Evolutionary conservation across 2,113 vertebrate species (phyloP), one percentile per base, ranked within the genome.

Genomic region (Atractosteus spatula): DNA sequence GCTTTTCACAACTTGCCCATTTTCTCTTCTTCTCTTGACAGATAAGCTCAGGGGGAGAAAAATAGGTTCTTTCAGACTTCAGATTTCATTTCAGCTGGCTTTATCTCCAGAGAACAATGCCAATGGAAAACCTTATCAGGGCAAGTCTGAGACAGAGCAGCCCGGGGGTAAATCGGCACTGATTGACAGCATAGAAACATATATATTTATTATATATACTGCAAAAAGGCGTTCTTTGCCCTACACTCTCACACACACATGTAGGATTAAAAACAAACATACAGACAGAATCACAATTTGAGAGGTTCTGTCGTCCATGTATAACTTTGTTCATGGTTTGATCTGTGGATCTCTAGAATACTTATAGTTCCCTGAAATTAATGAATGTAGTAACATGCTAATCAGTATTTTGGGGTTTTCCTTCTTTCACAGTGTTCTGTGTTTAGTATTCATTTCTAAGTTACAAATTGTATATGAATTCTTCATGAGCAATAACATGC

Each of bases 31-130:
- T 70, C 78, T 74, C 70, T 69, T 82, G 76, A 79, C 75, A 81
- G 81, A 84, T 84, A 81, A 81, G 80, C 74, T 77, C 75, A 61
- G 55, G 76, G 69, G 68, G 74, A 59, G 69, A 68, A 77, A 79
- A 81, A 80, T 80, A 69, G 81, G 78, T 65, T 81, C 80, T 83
- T 85, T 85, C 80, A 81, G 80, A 76, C 78, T 81, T 80, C 77
- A 85, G 81, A 85, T 85, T 83, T 80, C 78, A 82, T 85, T 85
- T 83, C 79, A 82, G 72, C 77, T 68, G 71, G 67, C 77, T 81
- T 80, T 83, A 80, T 85, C 81, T 83, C 77, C 81, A 72, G 80
- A 80, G 83, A 82, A 82, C 83, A 82, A 83, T 82, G 81, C 71
- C 67, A 66, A 76, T 77, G 78, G 74, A 78, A 82, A 77, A 74